These are phyloP conservation scores for Antechinus stuartii DNA, from an alignment of 2,113 vertebrate species.

Conservation along the genomic window DNA sequence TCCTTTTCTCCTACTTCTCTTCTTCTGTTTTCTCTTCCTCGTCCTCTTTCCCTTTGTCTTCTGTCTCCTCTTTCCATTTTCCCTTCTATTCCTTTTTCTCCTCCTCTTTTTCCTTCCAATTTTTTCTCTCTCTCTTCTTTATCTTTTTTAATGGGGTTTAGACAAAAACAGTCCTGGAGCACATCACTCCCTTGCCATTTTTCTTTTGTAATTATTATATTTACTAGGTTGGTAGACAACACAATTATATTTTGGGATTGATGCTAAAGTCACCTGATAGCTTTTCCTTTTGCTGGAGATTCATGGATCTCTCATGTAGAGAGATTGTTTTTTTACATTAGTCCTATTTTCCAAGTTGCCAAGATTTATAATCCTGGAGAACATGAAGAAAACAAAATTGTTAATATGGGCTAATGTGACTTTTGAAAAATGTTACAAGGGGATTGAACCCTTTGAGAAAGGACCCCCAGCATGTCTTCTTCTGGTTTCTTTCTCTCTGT, in stretches of 20 bases:
- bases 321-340: neutral
- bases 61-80: neutral
- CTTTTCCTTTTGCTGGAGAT: neutral
- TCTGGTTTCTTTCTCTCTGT: neutral
- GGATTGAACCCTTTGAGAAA: neutral
- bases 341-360: neutral
- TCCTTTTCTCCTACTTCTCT: neutral
- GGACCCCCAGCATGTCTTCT: neutral
- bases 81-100: neutral
- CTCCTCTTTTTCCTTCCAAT: neutral
- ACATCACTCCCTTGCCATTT: neutral
- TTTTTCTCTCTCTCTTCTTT: neutral
- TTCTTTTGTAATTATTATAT: neutral
- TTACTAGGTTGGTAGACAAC: neutral
- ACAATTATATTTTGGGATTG: neutral
- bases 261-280: neutral
- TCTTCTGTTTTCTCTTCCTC: neutral
- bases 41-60: constrained; percentile 62
- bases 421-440: neutral
- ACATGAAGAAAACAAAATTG: neutral
- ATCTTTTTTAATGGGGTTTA: neutral
- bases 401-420: neutral
- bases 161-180: neutral
- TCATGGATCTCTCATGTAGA: neutral
- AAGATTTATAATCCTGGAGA: neutral